phyloP scores from a whole-genome alignment of 1,140 invertebrate genomes.

The Zaprionus inermis region DNA sequence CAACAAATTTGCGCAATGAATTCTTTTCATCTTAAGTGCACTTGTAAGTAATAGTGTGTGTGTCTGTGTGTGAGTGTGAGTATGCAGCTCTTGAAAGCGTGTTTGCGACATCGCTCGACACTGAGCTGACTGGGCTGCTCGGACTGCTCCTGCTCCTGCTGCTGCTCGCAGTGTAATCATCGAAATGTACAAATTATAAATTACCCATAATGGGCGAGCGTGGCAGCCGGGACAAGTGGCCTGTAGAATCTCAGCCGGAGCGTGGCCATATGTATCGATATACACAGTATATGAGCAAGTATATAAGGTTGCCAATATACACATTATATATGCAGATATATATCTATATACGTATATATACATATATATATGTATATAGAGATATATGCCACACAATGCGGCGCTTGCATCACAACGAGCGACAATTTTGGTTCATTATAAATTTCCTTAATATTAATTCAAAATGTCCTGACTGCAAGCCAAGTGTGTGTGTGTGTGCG shows the following conservation, averaged over 20 bases:
- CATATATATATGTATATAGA: slow-evolving; percentile 3
- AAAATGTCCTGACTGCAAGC: slow-evolving; percentile 63
- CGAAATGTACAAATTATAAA: slow-evolving; percentile 78
- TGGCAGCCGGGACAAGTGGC: slow-evolving; percentile 44
- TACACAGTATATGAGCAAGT: background rate
- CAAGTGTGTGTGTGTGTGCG: slow-evolving; percentile 9
- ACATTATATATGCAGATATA: slow-evolving; percentile 13
- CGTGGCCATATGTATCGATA: slow-evolving; percentile 7
- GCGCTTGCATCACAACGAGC: slow-evolving; percentile 64
- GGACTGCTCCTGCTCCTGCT: background rate
- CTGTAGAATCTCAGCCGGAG: slow-evolving; percentile 26
- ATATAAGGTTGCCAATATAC: slow-evolving; percentile 17
- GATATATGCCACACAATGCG: slow-evolving; percentile 26
- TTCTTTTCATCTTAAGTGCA: slow-evolving; percentile 11
- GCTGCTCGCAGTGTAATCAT: slow-evolving; percentile 59
- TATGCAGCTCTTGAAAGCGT: slow-evolving; percentile 27
- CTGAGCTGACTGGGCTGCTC: slow-evolving; percentile 15
- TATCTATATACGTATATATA: slow-evolving; percentile 15
- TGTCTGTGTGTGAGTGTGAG: background rate
- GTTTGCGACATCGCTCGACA: slow-evolving; percentile 33
- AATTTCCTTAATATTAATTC: slow-evolving; percentile 82
- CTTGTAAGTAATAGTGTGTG: background rate
- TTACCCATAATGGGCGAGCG: slow-evolving; percentile 65
- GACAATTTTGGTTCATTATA: slow-evolving; percentile 81
- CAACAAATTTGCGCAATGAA: background rate